A percentile compares a stretch with the other conserved stretches of the same genome.
phyloP scores from a whole-genome alignment of 2,797 vertebrate genomes.

The Epinephelus malabaricus region DNA sequence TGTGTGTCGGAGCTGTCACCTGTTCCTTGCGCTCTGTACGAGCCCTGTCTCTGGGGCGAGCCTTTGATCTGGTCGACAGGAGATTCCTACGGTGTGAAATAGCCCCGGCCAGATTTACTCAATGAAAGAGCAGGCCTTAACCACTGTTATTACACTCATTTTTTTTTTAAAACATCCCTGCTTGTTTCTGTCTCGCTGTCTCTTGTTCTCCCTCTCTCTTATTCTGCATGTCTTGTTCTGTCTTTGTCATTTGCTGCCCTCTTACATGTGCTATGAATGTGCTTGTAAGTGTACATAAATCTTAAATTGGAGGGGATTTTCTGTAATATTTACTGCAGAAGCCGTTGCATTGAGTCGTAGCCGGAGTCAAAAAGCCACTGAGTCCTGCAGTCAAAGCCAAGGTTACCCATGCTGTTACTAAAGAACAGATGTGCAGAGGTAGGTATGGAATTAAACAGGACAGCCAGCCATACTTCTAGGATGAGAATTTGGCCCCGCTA shows the following conservation, averaged over 20 bases:
- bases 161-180: conserved; percentile 68
- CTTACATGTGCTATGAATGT: conserved; percentile 34
- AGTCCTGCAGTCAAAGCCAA: conserved; percentile 51
- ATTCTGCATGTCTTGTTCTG: conserved; percentile 21
- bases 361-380: conserved; percentile 43
- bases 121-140: conserved; percentile 85
- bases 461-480: conserved; percentile 3
- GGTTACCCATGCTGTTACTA: conserved; percentile 35
- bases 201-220: conserved; percentile 31
- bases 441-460: conserved; percentile 38
- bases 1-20: conserved; percentile 80
- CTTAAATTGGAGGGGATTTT: conserved; percentile 41
- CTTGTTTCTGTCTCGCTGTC: conserved; percentile 60
- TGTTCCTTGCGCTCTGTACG: conserved; percentile 79
- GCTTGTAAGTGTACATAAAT: conserved; percentile 37
- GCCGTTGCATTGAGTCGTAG: conserved; percentile 48
- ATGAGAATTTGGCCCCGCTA: neutral
- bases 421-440: conserved; percentile 50
- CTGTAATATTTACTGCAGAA: conserved; percentile 54
- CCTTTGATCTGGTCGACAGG: conserved; percentile 85
- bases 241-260: conserved; percentile 59
- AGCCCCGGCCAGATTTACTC: conserved; percentile 80
- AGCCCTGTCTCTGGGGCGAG: conserved; percentile 66
- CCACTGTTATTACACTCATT: conserved; percentile 82
- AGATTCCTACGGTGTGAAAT: conserved; percentile 87